Evolutionary conservation across 2,797 vertebrate species (phyloP).

Genomic region (Sebastolobus alascanus): DNA sequence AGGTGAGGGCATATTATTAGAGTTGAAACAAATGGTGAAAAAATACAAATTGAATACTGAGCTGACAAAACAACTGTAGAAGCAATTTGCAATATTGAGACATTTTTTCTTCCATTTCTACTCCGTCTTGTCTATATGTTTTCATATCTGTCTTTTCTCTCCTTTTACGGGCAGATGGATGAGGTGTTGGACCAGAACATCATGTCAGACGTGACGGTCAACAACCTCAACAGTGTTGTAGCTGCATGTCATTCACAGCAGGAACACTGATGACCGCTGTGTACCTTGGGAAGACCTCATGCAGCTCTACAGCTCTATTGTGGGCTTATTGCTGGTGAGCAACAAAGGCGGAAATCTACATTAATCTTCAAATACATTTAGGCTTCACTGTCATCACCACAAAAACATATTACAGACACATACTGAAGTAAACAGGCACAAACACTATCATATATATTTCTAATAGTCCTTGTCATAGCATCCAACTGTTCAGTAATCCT

Average conservation of each 20-base stretch:
- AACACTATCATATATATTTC: background rate
- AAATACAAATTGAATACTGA: background rate
- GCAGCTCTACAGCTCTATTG: constrained; percentile 88
- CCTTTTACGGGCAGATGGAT: constrained; percentile 81
- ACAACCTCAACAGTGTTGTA: constrained; percentile 89
- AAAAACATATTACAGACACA: background rate
- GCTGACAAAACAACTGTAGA: background rate
- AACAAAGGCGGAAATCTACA: background rate
- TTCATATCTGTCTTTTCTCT: background rate
- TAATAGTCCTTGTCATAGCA: background rate
- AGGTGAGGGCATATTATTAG: constrained; percentile 73
- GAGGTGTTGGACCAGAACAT: constrained; percentile 88
- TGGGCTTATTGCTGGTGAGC: background rate
- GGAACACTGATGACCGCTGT: constrained; percentile 87
- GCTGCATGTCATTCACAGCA: constrained; percentile 86
- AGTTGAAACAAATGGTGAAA: background rate
- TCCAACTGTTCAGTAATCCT: constrained; percentile 14
- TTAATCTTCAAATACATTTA: background rate
- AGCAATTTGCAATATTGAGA: background rate
- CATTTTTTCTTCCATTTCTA: background rate
- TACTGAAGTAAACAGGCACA: background rate
- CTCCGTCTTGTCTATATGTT: background rate
- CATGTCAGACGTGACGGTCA: constrained; percentile 89
- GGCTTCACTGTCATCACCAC: background rate
- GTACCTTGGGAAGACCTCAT: constrained; percentile 86